A percentile compares a stretch with the other conserved stretches of the same genome.
Conservation (phyloP, 2,888 invertebrate species). For the Orchesella flavescens region DNA sequence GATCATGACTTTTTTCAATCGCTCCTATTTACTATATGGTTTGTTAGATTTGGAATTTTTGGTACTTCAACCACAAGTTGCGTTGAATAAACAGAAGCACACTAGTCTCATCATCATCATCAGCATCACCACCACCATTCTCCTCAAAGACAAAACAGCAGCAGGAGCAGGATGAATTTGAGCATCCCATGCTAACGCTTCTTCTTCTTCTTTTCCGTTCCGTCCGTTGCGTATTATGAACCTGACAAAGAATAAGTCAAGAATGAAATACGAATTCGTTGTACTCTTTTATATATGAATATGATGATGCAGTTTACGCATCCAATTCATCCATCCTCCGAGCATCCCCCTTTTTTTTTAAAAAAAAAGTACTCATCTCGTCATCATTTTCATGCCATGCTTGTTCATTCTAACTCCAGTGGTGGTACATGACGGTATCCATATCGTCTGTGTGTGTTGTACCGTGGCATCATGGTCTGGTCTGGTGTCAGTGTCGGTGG, state of each 20-base stretch:
- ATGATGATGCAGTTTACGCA: neutral
- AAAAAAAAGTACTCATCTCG: conserved; percentile 4
- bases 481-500: conserved; percentile 39
- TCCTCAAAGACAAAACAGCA: too few species aligned
- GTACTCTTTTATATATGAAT: too few species aligned
- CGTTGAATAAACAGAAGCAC: too few species aligned
- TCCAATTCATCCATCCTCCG: conserved; percentile 11
- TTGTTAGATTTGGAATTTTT: too few species aligned
- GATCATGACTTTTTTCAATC: too few species aligned
- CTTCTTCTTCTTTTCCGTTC: neutral
- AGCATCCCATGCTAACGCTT: too few species aligned
- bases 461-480: neutral
- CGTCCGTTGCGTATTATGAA: neutral
- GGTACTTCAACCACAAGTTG: too few species aligned
- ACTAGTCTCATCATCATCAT: too few species aligned
- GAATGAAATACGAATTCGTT: neutral
- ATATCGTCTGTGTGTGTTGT: neutral
- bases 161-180: too few species aligned
- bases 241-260: neutral
- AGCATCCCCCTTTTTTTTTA: conserved; percentile 12
- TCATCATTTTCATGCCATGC: conserved; percentile 18
- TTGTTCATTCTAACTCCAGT: conserved; percentile 28
- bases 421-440: conserved; percentile 31
- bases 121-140: too few species aligned
- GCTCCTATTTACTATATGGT: too few species aligned